phyloP scores from a whole-genome alignment of 2,113 vertebrate species.

The Fukomys damarensis region DNA sequence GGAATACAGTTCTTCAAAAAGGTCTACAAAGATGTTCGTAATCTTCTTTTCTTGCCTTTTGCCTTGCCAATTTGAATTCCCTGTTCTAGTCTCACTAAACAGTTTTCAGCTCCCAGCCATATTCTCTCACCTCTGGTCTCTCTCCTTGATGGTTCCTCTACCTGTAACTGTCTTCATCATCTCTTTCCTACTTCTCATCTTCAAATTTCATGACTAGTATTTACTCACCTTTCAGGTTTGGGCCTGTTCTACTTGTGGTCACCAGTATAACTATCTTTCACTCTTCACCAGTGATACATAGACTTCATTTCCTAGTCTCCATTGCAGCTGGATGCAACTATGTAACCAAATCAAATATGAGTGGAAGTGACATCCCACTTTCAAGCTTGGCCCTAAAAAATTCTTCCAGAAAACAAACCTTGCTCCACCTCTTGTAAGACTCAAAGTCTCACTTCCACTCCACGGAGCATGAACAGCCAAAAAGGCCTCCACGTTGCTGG shows the following conservation, averaged over 20 bases:
- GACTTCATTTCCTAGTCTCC: not conserved
- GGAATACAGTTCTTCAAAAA: constrained; percentile 25
- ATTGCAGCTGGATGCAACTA: not conserved
- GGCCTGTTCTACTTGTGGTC: not conserved
- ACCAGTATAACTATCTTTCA: not conserved
- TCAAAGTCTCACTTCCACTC: too few species aligned
- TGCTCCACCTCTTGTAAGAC: not conserved
- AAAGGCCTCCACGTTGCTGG: too few species aligned
- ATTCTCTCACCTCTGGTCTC: not conserved
- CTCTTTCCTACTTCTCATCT: not conserved
- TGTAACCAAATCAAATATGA: constrained; percentile 18
- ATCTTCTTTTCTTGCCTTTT: not conserved
- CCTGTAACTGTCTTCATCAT: not conserved
- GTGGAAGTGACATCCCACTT: not conserved
- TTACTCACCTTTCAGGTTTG: not conserved
- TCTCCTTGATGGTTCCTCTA: not conserved
- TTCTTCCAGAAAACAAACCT: not conserved
- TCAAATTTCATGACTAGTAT: not conserved
- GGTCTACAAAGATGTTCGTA: constrained; percentile 1
- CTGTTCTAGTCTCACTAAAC: not conserved
- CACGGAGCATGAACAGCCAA: too few species aligned
- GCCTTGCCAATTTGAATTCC: constrained; percentile 2
- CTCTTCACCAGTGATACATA: not conserved
- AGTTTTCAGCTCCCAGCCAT: not conserved
- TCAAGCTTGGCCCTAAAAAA: constrained; percentile 14